A percentile compares a stretch with the other conserved stretches of the same genome.
Conservation (phyloP, 1,140 invertebrate species). For the Drosophila grimshawi region DNA sequence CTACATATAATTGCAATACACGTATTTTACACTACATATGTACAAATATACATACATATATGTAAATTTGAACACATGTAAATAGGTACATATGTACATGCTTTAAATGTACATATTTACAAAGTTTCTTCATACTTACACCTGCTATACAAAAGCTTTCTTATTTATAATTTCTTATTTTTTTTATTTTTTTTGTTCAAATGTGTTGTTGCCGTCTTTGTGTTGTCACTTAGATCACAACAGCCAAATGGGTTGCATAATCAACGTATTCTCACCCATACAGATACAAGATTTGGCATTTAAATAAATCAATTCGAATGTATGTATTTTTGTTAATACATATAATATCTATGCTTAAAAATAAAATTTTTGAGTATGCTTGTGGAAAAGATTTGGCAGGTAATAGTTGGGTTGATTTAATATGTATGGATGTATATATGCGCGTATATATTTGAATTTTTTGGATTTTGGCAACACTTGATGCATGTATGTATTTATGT, state of each 20-base stretch:
- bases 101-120: neutral
- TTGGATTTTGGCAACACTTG: neutral
- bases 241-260: slow-evolving; percentile 13
- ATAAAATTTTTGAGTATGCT: slow-evolving; percentile 4
- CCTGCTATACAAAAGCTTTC: slow-evolving; percentile 13
- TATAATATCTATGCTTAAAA: slow-evolving; percentile 3
- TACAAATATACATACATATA: slow-evolving; percentile 4
- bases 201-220: neutral
- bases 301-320: slow-evolving; percentile 3
- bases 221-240: slow-evolving; percentile 17
- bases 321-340: slow-evolving; percentile 1
- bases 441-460: neutral
- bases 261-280: slow-evolving; percentile 4
- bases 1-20: neutral
- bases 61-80: slow-evolving; percentile 2
- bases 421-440: neutral
- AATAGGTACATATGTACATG: neutral
- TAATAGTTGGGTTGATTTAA: slow-evolving; percentile 3
- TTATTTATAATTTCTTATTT: slow-evolving; percentile 11
- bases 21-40: slow-evolving; percentile 2
- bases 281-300: neutral
- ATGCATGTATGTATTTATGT: neutral
- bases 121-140: neutral
- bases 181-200: neutral
- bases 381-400: neutral